Evolutionary conservation across 2,888 invertebrate species (phyloP), one percentile per base, ranked within the genome.

Genomic region (Lamellibrachia satsuma): DNA sequence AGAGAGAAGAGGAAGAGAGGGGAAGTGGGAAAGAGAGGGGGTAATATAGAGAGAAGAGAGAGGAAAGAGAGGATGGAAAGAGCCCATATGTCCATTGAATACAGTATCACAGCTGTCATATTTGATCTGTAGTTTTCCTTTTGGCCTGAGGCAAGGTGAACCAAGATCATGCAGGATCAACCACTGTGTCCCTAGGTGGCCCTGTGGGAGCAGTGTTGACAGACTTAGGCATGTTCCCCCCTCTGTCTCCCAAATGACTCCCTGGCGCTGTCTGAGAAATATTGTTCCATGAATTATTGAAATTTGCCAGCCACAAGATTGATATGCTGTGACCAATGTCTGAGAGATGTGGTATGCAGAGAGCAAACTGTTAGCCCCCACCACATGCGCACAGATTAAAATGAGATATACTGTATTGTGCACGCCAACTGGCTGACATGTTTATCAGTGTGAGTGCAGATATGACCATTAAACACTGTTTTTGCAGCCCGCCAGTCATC

Each of bases 241-340:
- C 75, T 6, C 75, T 75, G 75, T 75, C 75, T 75, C 22, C 75
- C 22, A 22, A 75, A 6, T n/a, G 75, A 6, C 75, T 4, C n/a
- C 22, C 15, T 22, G 22, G 15, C n/a, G 75, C 75, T 75, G 75
- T 75, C 75, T 75, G 22, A 15, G 75, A 75, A 75, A n/a, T 75
- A 75, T 75, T 75, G 75, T 75, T 75, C 75, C 75, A 75, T 75
- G 75, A 75, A 75, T 75, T 75, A 75, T 75, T 75, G 75, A 75
- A 75, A 15, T 75, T 75, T 75, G 75, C 75, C 75, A 75, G 75
- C 75, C 75, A 75, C n/a, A 75, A 75, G 75, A 75, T 75, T 75
- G 75, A 75, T 75, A n/a, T 22, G 75, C 75, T 75, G 75, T 75
- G 75, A 75, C 75, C 75, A 75, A 75, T 75, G 75, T 75, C 75